Percentiles rank a stretch among this genome's conserved stretches.
phyloP scores from a whole-genome alignment of 1,140 invertebrate genomes.

The Heliothis subflexa region DNA sequence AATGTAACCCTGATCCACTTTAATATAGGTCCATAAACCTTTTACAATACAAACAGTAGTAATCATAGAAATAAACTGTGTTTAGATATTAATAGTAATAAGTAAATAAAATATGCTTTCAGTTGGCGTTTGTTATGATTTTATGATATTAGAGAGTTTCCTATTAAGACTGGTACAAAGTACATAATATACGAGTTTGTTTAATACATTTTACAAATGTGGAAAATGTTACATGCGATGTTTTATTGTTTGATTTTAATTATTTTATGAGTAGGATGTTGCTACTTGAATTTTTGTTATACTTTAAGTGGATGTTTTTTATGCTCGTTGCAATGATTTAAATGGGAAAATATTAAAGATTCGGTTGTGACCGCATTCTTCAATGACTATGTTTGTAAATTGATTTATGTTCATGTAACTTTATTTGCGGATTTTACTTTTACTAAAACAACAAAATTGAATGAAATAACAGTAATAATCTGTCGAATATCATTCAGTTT shows the following conservation, averaged over 20 bases:
- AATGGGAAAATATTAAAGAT: too few relatives aligned
- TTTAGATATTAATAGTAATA: neutral
- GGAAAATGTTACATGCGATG: neutral
- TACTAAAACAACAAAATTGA: neutral
- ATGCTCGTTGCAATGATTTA: too few relatives aligned
- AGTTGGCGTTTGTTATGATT: neutral
- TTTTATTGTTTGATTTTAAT: neutral
- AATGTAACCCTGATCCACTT: neutral
- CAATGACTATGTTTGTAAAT: too few relatives aligned
- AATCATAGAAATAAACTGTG: neutral
- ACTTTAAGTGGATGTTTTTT: too few relatives aligned
- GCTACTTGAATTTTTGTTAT: too few relatives aligned
- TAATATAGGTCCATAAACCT: neutral
- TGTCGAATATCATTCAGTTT: neutral
- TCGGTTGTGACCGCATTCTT: too few relatives aligned
- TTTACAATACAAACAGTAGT: neutral
- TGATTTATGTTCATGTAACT: too few relatives aligned
- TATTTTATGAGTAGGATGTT: too few relatives aligned
- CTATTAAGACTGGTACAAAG: neutral
- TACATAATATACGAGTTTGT: too few relatives aligned
- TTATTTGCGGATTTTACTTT: neutral
- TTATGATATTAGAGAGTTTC: neutral
- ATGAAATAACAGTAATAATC: neutral
- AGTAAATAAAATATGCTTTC: too few relatives aligned
- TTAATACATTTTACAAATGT: too few relatives aligned